These are phyloP conservation scores for Phenganax stokvisi DNA, from an alignment of 92 coral and sea anemone genomes.

Conservation along the genomic window DNA sequence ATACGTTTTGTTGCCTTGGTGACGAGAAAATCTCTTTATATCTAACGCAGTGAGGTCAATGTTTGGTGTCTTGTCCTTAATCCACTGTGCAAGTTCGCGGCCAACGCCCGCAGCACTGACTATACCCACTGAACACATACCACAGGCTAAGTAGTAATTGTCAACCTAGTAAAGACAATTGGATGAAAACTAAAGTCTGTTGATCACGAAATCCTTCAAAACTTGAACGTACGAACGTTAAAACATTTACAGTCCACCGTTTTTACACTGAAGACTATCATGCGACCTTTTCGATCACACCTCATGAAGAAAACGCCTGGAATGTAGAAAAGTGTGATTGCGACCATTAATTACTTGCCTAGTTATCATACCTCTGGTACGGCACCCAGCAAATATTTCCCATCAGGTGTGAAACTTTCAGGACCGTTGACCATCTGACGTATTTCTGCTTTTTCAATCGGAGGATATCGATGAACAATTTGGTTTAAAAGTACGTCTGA, in stretches of 20 bases:
- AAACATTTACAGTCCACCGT: too few species aligned
- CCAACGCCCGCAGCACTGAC: constrained; percentile 93
- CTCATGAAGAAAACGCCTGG: too few species aligned
- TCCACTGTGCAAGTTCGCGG: constrained; percentile 90
- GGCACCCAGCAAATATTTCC: constrained; percentile 64
- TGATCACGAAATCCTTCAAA: neutral
- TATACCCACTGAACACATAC: constrained; percentile 83
- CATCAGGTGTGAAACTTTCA: constrained; percentile 96
- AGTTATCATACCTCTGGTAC: constrained; percentile 72
- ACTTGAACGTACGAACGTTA: too few species aligned
- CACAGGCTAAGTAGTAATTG: constrained; percentile 82
- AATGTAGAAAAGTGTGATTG: too few species aligned
- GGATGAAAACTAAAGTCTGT: neutral
- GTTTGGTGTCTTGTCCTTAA: constrained; percentile 78
- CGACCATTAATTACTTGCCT: too few species aligned
- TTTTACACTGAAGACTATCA: too few species aligned
- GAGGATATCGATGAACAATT: constrained; percentile 75
- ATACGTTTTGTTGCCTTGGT: constrained; percentile 77
- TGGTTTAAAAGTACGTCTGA: constrained; percentile 60
- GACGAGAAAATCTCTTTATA: constrained; percentile 78
- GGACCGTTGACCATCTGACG: constrained; percentile 91
- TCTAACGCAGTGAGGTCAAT: constrained; percentile 82
- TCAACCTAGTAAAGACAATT: constrained; percentile 49
- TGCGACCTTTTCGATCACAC: too few species aligned
- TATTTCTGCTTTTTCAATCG: constrained; percentile 70